Evolutionary conservation across 2,797 vertebrate genomes (phyloP).

Genomic region (Arctocebus calabarensis): DNA sequence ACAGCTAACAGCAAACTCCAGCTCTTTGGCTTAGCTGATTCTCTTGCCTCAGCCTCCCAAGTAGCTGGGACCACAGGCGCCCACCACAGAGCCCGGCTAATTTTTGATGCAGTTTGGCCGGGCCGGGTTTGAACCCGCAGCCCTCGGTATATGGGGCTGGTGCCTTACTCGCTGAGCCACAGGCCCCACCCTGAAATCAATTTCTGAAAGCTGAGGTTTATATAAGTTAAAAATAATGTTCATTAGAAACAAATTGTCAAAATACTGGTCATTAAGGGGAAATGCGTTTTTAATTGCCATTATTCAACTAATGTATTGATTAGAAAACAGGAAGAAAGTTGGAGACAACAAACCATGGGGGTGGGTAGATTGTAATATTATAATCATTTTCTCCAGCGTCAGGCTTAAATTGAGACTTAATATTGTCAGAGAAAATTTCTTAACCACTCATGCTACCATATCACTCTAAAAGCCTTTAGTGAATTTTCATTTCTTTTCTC

Average conservation of each 20-base stretch:
- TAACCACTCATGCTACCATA: neutral
- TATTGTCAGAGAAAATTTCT: conserved; percentile 9
- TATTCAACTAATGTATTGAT: conserved; percentile 43
- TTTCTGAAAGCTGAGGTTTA: conserved; percentile 45
- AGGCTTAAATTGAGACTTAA: conserved; percentile 20
- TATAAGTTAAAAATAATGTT: conserved; percentile 14
- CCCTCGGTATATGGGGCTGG: too few species aligned
- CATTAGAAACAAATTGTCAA: conserved; percentile 50
- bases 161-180: too few species aligned
- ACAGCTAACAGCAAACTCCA: too few species aligned
- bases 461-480: conserved; percentile 21
- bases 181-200: too few species aligned
- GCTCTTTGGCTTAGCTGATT: too few species aligned
- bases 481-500: conserved; percentile 23
- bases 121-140: too few species aligned
- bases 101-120: too few species aligned
- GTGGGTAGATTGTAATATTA: neutral
- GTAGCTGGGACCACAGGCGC: too few species aligned
- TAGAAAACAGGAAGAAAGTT: conserved; percentile 23
- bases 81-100: too few species aligned
- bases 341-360: neutral
- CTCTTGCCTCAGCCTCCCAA: too few species aligned
- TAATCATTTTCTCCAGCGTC: neutral
- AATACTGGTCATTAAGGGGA: conserved; percentile 47
- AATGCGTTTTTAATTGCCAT: conserved; percentile 62